phyloP scores from a whole-genome alignment of 2,113 vertebrate genomes.

The Stegastes partitus region DNA sequence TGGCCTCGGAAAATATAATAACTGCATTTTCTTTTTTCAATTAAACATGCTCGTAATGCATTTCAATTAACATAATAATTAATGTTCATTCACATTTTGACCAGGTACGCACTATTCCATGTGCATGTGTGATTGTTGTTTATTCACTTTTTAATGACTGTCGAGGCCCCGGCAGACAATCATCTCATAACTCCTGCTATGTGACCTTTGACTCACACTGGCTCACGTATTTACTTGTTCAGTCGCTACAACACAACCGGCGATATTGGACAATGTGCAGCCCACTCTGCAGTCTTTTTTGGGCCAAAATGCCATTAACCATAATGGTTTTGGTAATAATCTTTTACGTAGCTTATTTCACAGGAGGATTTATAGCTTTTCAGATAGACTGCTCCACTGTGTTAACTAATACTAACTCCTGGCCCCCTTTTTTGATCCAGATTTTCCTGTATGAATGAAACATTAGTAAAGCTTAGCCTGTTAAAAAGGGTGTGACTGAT shows the following conservation, averaged over 20 bases:
- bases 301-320: constrained; percentile 43
- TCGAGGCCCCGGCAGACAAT: not conserved
- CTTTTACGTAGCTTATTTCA: constrained; percentile 56
- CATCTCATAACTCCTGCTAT: not conserved
- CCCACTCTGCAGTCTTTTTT: constrained; percentile 30
- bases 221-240: constrained; percentile 5
- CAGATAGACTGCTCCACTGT: constrained; percentile 58
- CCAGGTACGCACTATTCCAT: not conserved
- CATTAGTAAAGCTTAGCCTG: constrained; percentile 62
- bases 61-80: not conserved
- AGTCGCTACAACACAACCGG: constrained; percentile 18
- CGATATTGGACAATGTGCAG: constrained; percentile 25
- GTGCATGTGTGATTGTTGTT: not conserved
- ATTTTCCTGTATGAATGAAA: constrained; percentile 75
- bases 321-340: constrained; percentile 59
- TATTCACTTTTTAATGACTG: not conserved
- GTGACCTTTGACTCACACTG: not conserved
- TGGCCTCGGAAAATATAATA: not conserved
- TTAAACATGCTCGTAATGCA: not conserved
- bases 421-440: constrained; percentile 67
- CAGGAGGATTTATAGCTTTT: constrained; percentile 64
- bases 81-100: not conserved
- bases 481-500: constrained; percentile 69
- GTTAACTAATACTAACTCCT: constrained; percentile 71
- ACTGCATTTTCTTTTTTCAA: not conserved